A percentile compares a stretch with the other conserved stretches of the same genome.
These are phyloP conservation scores for Apostichopus californicus DNA, from an alignment of 35 echinoderm and acorn worm genomes.

Conservation along the genomic window DNA sequence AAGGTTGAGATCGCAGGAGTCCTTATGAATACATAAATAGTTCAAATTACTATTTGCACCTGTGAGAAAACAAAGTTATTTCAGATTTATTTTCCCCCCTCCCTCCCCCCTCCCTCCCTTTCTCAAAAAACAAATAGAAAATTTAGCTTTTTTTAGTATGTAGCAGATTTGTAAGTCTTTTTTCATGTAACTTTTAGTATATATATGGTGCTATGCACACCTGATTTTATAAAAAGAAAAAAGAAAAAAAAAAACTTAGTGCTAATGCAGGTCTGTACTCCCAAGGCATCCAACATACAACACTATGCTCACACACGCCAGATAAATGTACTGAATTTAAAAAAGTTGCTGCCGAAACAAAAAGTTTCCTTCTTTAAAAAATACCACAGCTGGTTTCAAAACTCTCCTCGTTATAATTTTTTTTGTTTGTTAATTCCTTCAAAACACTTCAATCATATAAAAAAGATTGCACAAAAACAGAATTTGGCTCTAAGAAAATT, in stretches of 20 bases:
- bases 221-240: constrained; percentile 39
- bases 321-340: constrained; percentile 65
- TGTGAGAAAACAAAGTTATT: constrained; percentile 22
- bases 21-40: constrained; percentile 52
- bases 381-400: constrained; percentile 56
- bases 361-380: constrained; percentile 53
- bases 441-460: constrained; percentile 66
- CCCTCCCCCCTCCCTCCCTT: neutral
- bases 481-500: constrained; percentile 69
- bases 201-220: constrained; percentile 34
- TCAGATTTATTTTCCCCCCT: neutral
- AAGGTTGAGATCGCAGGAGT: constrained; percentile 24
- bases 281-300: constrained; percentile 54
- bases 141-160: neutral
- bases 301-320: constrained; percentile 63
- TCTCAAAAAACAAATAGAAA: constrained; percentile 13
- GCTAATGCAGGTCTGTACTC: constrained; percentile 42
- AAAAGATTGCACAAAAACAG: constrained; percentile 71
- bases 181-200: constrained; percentile 9
- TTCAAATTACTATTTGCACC: constrained; percentile 13
- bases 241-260: constrained; percentile 50
- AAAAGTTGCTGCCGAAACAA: constrained; percentile 56
- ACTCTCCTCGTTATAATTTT: constrained; percentile 49
- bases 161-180: constrained; percentile 26
- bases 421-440: neutral